Evolutionary conservation across 2,797 vertebrate species (phyloP), one percentile per base, ranked within the genome.

Genomic region (Sebastes nivosus): DNA sequence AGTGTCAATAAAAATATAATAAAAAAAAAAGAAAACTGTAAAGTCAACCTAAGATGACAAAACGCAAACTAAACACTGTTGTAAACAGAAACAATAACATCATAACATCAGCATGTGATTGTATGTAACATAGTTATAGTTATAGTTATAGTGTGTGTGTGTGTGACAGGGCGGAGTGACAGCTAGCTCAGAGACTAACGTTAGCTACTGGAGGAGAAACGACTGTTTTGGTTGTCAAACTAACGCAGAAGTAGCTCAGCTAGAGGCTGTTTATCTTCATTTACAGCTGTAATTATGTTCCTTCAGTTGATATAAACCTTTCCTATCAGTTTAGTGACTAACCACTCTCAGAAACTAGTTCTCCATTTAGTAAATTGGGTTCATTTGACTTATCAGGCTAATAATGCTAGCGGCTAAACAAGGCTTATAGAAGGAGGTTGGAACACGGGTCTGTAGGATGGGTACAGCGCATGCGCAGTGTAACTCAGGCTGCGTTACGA

Each of bases 331-430:
- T 46, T 11, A 10, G 20, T 1, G n/a, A 36, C 8, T 2, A 10
- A 14, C n/a, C 36, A 8, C 10, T 22, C 2, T 20, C 6, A 11
- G 71, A 65, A 65, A 1, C 2, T 10, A 18, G 38, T 42, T 42
- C 25, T 70, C 54, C 69, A 54, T 54, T 29, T 1, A 18, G 8
- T 6, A 32, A 46, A 0, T 4, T 4, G n/a, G 38, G 4, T 67
- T 65, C 2, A 5, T 67, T 77, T 59, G 3, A 61, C 46, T 29
- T 78, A 76, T 70, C 54, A 42, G 22, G 85, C 89, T 90, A 91
- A 54, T 90, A 91, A 54, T 29, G 67, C 74, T 92, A 92, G 92
- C 89, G 64, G 88, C 89, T 93, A 93, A 42, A 42, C 14, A 42
- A 42, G 38, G 38, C 14, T 16, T 42, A 42, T 42, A 42, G 38